phyloP scores from a whole-genome alignment of 2,113 vertebrate genomes.

The Eudorcas thomsonii region DNA sequence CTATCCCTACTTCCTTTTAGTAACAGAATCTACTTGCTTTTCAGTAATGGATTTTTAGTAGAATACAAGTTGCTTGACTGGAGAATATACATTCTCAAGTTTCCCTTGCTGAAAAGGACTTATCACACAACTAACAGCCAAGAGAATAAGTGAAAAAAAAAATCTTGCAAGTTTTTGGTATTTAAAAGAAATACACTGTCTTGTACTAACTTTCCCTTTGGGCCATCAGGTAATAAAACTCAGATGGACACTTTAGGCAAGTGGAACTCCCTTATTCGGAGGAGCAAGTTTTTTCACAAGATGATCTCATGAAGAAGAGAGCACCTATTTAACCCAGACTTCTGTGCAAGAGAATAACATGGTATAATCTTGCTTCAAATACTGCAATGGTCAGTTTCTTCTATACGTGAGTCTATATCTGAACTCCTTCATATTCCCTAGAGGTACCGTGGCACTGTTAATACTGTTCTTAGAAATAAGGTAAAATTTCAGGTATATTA shows the following conservation, averaged over 20 bases:
- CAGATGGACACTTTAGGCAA: not conserved
- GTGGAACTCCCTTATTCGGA: not conserved
- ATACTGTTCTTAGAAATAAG: not conserved
- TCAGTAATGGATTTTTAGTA: not conserved
- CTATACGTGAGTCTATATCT: not conserved
- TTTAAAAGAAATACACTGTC: not conserved
- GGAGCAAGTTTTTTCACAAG: not conserved
- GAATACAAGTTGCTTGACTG: not conserved
- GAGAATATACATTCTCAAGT: not conserved
- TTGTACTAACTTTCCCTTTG: not conserved
- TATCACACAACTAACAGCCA: not conserved
- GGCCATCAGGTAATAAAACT: not conserved
- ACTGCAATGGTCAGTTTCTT: not conserved
- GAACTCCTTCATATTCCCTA: not conserved
- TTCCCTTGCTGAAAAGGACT: not conserved
- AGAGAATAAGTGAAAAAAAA: not conserved
- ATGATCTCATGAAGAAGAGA: not conserved
- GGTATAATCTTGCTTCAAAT: not conserved
- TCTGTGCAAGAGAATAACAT: not conserved
- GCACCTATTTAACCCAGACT: not conserved
- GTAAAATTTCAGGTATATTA: not conserved
- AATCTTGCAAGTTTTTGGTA: not conserved
- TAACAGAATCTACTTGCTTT: not conserved
- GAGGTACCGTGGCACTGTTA: not conserved
- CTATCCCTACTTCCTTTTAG: not conserved